phyloP scores from a whole-genome alignment of 2,113 vertebrate genomes.

The Pimephales promelas region DNA sequence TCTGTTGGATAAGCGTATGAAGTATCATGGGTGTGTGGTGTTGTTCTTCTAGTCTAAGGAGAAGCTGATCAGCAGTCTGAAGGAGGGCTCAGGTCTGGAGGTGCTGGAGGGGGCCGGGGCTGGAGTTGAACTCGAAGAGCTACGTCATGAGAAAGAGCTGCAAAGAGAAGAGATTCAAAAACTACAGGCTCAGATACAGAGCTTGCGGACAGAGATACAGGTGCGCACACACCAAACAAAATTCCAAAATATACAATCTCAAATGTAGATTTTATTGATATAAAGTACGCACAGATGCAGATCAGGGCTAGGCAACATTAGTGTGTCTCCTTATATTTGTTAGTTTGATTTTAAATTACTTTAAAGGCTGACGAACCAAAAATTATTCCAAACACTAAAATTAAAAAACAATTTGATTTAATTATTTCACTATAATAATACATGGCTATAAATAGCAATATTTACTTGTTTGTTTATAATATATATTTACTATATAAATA shows the following conservation, averaged over 20 bases:
- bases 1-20: neutral
- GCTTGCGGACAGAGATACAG: slow-evolving; percentile 88
- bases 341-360: neutral
- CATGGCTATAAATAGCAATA: neutral
- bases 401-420: neutral
- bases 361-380: neutral
- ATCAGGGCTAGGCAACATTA: neutral
- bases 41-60: slow-evolving; percentile 88
- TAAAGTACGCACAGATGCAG: neutral
- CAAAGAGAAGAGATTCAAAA: slow-evolving; percentile 94
- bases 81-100: slow-evolving; percentile 96
- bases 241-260: neutral
- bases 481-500: no score
- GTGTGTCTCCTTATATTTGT: neutral
- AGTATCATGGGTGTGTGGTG: neutral
- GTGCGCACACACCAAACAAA: neutral
- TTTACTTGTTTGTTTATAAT: neutral
- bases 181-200: slow-evolving; percentile 85
- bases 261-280: neutral
- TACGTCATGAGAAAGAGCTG: slow-evolving; percentile 90
- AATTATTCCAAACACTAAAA: neutral
- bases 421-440: neutral
- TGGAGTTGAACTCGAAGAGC: slow-evolving; percentile 89
- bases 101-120: slow-evolving; percentile 80
- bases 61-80: slow-evolving; percentile 96